phyloP scores from a whole-genome alignment of 37 sponge, comb jelly and placozoan species.

The Oscarella lobularis region DNA sequence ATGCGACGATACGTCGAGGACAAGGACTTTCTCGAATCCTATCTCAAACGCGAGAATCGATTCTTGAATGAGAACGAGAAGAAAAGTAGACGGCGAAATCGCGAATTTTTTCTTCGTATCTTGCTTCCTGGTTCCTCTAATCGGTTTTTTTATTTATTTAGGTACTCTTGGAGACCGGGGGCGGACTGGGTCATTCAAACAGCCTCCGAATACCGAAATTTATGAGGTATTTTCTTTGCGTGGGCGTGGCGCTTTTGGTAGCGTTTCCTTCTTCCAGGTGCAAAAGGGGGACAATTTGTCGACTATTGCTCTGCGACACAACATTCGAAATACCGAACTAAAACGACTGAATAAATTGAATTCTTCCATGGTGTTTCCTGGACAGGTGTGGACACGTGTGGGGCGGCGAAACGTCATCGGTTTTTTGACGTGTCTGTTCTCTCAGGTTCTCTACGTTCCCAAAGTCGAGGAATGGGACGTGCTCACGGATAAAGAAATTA shows the following conservation, averaged over 20 bases:
- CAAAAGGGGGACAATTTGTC: neutral
- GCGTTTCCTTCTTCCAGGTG: neutral
- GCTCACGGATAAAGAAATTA: too few relatives aligned
- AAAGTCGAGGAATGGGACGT: too few relatives aligned
- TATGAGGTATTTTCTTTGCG: too few relatives aligned
- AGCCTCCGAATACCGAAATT: neutral
- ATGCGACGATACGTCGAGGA: slow-evolving; percentile 2
- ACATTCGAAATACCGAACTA: neutral
- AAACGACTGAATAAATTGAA: neutral
- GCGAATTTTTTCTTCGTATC: neutral
- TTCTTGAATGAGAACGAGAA: neutral
- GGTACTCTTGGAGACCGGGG: neutral
- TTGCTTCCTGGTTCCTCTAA: neutral
- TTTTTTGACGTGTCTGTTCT: too few relatives aligned
- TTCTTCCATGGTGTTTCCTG: neutral
- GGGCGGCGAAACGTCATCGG: too few relatives aligned
- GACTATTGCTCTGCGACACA: neutral
- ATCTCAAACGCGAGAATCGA: neutral
- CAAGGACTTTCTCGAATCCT: neutral
- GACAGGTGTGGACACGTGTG: neutral
- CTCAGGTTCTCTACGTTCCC: too few relatives aligned
- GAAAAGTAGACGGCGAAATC: neutral
- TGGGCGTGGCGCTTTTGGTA: too few relatives aligned
- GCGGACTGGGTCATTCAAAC: neutral
- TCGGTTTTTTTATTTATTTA: neutral